Percentiles rank a stretch among this genome's conserved stretches.
Evolutionary conservation across 2,888 invertebrate species (phyloP).

Genomic region (Gerris lacustris): DNA sequence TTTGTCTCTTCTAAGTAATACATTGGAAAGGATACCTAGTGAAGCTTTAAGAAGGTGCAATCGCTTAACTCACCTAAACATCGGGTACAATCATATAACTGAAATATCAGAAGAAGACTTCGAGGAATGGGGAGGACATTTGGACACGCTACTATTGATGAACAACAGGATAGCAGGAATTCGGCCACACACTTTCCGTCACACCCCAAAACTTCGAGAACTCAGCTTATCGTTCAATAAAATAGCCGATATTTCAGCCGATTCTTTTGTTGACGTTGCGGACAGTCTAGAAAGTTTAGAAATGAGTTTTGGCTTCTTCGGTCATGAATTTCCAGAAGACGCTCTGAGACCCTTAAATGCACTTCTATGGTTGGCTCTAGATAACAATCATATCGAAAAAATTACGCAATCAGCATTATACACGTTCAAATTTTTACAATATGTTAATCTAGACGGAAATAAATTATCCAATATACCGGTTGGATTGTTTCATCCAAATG

Average conservation of each 20-base stretch:
- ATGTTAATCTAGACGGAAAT: conserved; percentile 78
- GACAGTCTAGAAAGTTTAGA: conserved; percentile 68
- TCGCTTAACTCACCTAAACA: conserved; percentile 69
- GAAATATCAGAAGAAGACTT: conserved; percentile 55
- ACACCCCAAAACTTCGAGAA: conserved; percentile 65
- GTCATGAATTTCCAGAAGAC: conserved; percentile 64
- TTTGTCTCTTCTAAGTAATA: conserved; percentile 68
- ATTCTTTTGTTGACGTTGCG: conserved; percentile 65
- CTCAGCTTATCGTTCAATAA: conserved; percentile 85
- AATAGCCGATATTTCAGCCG: conserved; percentile 64
- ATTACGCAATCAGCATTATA: conserved; percentile 59
- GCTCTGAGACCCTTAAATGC: conserved; percentile 59
- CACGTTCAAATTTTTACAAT: conserved; percentile 55
- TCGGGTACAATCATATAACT: conserved; percentile 75
- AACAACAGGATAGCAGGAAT: conserved; percentile 67
- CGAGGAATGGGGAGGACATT: conserved; percentile 59
- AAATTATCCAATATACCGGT: conserved; percentile 57
- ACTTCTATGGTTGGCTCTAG: conserved; percentile 70
- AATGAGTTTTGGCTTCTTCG: conserved; percentile 71
- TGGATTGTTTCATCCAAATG: conserved; percentile 53
- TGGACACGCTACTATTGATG: conserved; percentile 66
- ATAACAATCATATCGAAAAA: conserved; percentile 72
- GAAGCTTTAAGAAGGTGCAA: conserved; percentile 57
- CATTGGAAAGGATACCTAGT: conserved; percentile 58
- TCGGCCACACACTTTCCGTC: conserved; percentile 56